A percentile compares a stretch with the other conserved stretches of the same genome.
These are phyloP conservation scores for Tribolium freemani DNA, from an alignment of 2,888 invertebrate genomes.

Conservation along the genomic window DNA sequence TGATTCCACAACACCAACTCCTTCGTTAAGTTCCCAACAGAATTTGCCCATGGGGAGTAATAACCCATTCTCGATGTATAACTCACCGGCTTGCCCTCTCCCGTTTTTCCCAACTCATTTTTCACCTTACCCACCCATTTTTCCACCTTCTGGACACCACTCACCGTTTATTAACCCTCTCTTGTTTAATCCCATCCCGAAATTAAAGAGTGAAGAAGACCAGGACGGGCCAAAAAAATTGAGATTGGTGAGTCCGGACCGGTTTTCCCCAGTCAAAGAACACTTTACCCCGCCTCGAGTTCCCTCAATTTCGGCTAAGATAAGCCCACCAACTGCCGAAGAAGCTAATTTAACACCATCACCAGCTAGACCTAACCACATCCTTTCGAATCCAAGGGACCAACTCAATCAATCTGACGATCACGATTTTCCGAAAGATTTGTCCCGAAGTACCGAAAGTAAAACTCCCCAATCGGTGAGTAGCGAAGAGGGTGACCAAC, in stretches of 20 bases:
- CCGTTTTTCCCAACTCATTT: conserved; percentile 78
- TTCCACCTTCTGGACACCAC: conserved; percentile 68
- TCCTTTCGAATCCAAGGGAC: conserved; percentile 54
- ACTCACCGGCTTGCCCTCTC: conserved; percentile 72
- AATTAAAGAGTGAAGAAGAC: conserved; percentile 68
- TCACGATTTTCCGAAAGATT: conserved; percentile 60
- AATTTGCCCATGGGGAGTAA: conserved; percentile 63
- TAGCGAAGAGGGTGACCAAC: conserved; percentile 74
- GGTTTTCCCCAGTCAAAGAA: conserved; percentile 61
- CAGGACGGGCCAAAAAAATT: conserved; percentile 64
- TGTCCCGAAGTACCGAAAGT: conserved; percentile 59
- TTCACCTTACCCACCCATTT: conserved; percentile 64
- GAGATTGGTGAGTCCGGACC: conserved; percentile 55
- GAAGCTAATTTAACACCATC: conserved; percentile 78
- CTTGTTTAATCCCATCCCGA: conserved; percentile 72
- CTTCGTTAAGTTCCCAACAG: conserved; percentile 61
- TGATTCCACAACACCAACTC: conserved; percentile 79
- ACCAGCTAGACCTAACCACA: conserved; percentile 72
- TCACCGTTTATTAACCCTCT: conserved; percentile 76
- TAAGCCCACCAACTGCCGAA: conserved; percentile 78
- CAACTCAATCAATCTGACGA: conserved; percentile 52
- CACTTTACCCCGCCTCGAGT: conserved; percentile 72
- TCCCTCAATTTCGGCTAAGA: conserved; percentile 69
- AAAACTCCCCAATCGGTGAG: conserved; percentile 58
- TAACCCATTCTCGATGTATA: conserved; percentile 80